Base-by-base conservation (phyloP, 2,888 invertebrate genomes). In the Rapana venosa region DNA sequence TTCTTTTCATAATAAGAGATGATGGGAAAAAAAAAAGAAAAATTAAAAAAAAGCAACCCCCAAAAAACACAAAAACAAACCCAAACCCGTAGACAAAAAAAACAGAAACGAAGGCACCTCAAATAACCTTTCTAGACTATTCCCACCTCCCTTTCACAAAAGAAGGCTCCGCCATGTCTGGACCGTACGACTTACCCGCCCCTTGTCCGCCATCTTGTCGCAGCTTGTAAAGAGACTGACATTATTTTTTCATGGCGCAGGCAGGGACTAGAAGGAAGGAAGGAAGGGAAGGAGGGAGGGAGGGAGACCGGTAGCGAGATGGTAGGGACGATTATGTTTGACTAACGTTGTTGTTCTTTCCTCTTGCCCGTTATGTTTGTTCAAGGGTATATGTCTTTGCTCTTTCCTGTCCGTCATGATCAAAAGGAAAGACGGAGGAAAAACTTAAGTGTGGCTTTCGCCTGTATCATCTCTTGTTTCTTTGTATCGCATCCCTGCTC, bases 91-190 rank as follows among this genome's bases (percentile, higher is more conserved):
- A 47, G 47, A 47, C 47, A 47, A 47, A 47, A 47, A 47, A 47
- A 47, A 47, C 47, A 47, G 47, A 47, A 8, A 47, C 47, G 47
- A 47, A 47, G 47, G 47, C 47, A 47, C 47, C 47, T 47, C 47
- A 47, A 47, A 47, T 47, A 47, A 47, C 47, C 47, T 47, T 47
- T 47, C 47, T 47, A 47, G 47, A 47, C 47, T 47, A 47, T 47
- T 4, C 79, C 35, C 79, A 79, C 17, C 79, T 35, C 35, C 79
- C 56, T 6, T n/a, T 36, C n/a, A 87, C 87, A 87, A 87, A 87
- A 36, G 58, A 35, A 36, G 87, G 87, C 87, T 87, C 87, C 87
- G 35, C 1, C 70, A 1, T 87, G 87, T 87, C 87, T 87, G 87
- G 56, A 36, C 56, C 20, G 56, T 58, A 32, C 47, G 47, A 15